Evolutionary conservation across 92 coral and sea anemone genomes (phyloP), one percentile per base, ranked within the genome.

Genomic region (Paramuricea clavata): DNA sequence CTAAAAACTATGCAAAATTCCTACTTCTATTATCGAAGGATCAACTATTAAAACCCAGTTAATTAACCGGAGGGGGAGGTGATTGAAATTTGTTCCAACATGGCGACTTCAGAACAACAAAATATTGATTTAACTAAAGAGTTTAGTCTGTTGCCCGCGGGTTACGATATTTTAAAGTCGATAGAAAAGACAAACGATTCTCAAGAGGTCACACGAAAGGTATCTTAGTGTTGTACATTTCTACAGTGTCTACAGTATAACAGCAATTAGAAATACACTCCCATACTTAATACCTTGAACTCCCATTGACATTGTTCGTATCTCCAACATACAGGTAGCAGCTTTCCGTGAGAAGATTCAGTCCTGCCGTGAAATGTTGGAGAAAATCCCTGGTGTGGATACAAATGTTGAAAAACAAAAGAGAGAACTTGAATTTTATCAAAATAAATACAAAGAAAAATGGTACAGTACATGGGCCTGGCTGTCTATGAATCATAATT

Each of bases 151-250:
- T 92, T 97, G 23, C 99, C 99, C 5, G 78, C 85, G 17, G 82
- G 94, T 42, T 94, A 88, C 82, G 99, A 97, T 72, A 94, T 95
- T 32, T 81, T 97, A 60, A 92, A 94, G 67, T 92, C 94, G 17
- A 83, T 97, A 71, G 95, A 94, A 80, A 92, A 92, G 61, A 93
- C 93, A 31, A 94, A 90, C 50, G 99, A 97, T 34, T 86, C 97
- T 60, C 98, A 97, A 76, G 99, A 97, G 80, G 93, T 97, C 89
- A 91, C 94, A 42, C 94, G 95, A 67, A 97, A 97, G 98, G 99
- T 94, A 92, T 30, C 61, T 60, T 43, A 10, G 17, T 47, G 35
- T 1, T 39, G 44, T 44, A 47, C n/a, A 13, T 1, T 56, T 56
- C 64, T 1, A 4, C 23, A 6, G 64, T 56, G 64, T 21, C 4